These are phyloP conservation scores for Echinometra lucunter DNA, from an alignment of 53 echinoderm and acorn worm species.

Conservation along the genomic window DNA sequence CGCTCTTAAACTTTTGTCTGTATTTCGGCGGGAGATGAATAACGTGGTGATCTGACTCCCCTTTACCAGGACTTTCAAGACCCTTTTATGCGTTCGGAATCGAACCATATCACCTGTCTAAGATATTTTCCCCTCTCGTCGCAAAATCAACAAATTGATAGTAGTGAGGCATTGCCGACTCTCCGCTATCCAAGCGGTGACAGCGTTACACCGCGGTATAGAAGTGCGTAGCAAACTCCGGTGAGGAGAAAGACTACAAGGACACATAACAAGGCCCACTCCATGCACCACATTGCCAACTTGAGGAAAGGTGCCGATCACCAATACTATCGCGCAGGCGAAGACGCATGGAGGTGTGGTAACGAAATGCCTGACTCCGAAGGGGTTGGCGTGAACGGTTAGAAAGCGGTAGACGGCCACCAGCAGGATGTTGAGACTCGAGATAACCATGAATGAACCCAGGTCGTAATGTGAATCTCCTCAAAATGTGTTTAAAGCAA, in stretches of 20 bases:
- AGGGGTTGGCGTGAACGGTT: slow-evolving; percentile 15
- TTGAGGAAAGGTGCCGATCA: not conserved
- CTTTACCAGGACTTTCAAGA: too few species aligned
- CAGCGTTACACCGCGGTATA: not conserved
- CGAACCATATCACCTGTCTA: too few species aligned
- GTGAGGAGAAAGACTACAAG: not conserved
- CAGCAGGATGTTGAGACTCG: slow-evolving; percentile 25
- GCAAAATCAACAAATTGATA: too few species aligned
- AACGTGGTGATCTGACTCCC: too few species aligned
- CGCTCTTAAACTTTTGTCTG: too few species aligned
- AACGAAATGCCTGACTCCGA: slow-evolving; percentile 22
- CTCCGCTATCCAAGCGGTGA: not conserved
- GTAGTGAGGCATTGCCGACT: too few species aligned
- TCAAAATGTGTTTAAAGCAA: not conserved
- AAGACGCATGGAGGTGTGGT: slow-evolving; percentile 14
- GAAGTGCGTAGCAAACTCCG: not conserved
- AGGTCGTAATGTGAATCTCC: not conserved
- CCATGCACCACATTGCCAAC: not conserved
- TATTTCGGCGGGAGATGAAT: too few species aligned
- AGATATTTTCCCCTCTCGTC: too few species aligned
- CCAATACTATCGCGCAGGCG: not conserved
- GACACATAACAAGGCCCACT: not conserved
- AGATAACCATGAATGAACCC: not conserved
- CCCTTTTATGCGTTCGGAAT: too few species aligned
- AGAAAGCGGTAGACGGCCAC: slow-evolving; percentile 34